phyloP scores from a whole-genome alignment of 2,797 vertebrate species.

The Mionectes olivaceus region DNA sequence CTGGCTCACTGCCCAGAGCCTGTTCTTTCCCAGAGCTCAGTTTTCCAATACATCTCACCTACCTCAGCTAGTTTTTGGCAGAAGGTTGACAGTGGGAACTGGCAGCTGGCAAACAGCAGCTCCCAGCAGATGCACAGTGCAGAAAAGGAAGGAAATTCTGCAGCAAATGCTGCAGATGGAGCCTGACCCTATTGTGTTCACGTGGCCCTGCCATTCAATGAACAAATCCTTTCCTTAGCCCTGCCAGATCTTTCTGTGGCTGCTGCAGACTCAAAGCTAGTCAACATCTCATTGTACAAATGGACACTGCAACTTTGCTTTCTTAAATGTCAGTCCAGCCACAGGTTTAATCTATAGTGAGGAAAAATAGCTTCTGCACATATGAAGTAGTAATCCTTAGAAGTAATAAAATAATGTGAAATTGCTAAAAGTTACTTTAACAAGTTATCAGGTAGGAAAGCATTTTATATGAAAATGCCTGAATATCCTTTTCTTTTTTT shows the following conservation, averaged over 20 bases:
- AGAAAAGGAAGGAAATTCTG: constrained; percentile 64
- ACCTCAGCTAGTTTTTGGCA: constrained; percentile 28
- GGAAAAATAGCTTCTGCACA: background rate
- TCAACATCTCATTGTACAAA: background rate
- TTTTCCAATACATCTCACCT: constrained; percentile 22
- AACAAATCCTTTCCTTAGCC: background rate
- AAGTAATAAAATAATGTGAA: constrained; percentile 13
- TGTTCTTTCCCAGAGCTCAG: constrained; percentile 28
- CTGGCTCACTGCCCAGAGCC: background rate
- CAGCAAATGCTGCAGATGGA: constrained; percentile 48
- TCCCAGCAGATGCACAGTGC: constrained; percentile 2
- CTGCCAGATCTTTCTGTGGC: background rate
- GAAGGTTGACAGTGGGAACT: background rate
- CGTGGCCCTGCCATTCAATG: constrained; percentile 20
- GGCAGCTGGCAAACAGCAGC: constrained; percentile 38
- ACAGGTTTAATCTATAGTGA: background rate
- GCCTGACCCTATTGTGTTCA: constrained; percentile 50
- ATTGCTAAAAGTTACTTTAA: background rate
- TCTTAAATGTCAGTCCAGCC: background rate
- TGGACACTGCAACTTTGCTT: background rate
- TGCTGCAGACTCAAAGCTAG: background rate
- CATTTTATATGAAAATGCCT: background rate
- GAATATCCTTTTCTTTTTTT: background rate
- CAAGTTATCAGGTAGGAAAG: background rate
- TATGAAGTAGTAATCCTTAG: background rate